Base-by-base conservation (phyloP, 2,888 invertebrate species). In the Diploptera punctata region DNA sequence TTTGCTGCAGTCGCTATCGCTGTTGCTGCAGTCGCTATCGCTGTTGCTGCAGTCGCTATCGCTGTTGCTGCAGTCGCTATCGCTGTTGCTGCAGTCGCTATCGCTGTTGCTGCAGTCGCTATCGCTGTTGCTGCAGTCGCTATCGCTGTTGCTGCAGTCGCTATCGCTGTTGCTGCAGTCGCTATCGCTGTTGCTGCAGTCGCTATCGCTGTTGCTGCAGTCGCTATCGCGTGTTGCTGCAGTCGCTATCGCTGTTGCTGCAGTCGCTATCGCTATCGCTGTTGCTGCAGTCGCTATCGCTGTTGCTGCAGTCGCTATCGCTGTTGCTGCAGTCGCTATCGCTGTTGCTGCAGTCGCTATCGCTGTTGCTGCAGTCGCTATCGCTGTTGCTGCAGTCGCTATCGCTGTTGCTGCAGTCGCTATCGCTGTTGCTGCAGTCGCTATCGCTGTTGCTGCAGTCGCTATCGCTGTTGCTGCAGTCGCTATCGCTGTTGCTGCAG, bases 71-170 rank as follows among this genome's bases (percentile, higher is more conserved):
- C 61, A 7, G 61, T 19, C 26, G 61, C 61, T 24, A 24, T 19
- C 61, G 61, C 61, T 60, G 61, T 24, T 24, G 61, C 19, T 60
- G 61, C 21, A 5, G 61, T n/a, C n/a, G 61, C 21, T 21, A 24
- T 21, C 21, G 61, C 19, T 31, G 61, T 24, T 24, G 26, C 31
- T 31, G 61, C n/a, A 10, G 21, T 21, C 21, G 61, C 21, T n/a
- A 24, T n/a, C 24, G 61, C 21, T n/a, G 61, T n/a, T 19, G 61
- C n/a, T 24, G 60, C 19, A 10, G 61, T 24, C 61, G 61, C 31
- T 31, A 24, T 24, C 61, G 61, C 19, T 60, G 61, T 60, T 21
- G 61, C 31, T n/a, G 16, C 19, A 13, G 49, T 18, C 31, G 61
- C 19, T 60, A 24, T 24, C 31, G 61, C 19, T 60, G 61, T 24